Evolutionary conservation across 1,140 invertebrate genomes (phyloP), one percentile per base, ranked within the genome.

Genomic region (Pristionchus pacificus): DNA sequence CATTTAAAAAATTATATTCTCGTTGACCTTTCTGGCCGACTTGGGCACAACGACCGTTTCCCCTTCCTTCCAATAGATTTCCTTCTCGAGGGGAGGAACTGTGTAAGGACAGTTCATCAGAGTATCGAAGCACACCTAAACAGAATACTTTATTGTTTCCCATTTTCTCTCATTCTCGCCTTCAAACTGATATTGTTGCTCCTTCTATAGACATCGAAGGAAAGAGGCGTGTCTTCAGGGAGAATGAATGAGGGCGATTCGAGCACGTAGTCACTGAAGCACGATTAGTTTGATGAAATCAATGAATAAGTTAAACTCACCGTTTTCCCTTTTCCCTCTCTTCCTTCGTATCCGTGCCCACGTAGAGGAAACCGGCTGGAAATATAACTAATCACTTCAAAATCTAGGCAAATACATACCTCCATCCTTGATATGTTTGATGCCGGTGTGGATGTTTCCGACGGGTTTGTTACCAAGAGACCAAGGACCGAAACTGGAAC

Each of bases 331-430:
- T n/a, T n/a, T n/a, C n/a, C n/a, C n/a, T n/a, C n/a, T n/a, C n/a
- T n/a, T n/a, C n/a, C n/a, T n/a, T n/a, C n/a, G n/a, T 60, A 49
- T 73, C 71, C 2, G 71, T 73, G 1, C 71, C 71, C n/a, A 73
- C 71, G 55, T 63, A 73, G 13, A 73, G 49, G 31, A 68, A 73
- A 15, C 71, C 38, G 19, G 38, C 71, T 73, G 66, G 24, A 73
- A 60, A 61, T 14, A n/a, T 27, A 49, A 6, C 27, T 6, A 25
- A 28, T 68, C 0, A 1, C 0, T 32, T 32, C 10, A 19, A 68
- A 57, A 6, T 3, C 24, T 61, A 65, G n/a, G 10, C 24, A 33
- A 70, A 71, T 25, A 25, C 13, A 33, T n/a, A 71, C 31, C 65
- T 67, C 25, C 61, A 19, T 71, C 32, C 15, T 28, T 32, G n/a